Evolutionary conservation across 2,113 vertebrate genomes (phyloP), one percentile per base, ranked within the genome.

Genomic region (Rhagologus leucostigma): DNA sequence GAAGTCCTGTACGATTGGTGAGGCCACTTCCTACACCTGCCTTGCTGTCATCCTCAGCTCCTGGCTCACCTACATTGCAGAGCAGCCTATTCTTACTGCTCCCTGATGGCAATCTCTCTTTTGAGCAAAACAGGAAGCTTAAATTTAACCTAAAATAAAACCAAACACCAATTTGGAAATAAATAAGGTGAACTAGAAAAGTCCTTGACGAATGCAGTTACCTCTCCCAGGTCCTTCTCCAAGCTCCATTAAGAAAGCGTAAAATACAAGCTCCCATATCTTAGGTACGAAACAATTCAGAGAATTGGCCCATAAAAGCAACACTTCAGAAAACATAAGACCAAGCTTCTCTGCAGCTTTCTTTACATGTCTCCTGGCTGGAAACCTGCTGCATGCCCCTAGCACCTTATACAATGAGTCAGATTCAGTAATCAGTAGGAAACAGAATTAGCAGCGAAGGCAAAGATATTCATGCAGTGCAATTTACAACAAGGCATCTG

Each of bases 401-500:
- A 78, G 47, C 46, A 89, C 44, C 65, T 86, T 52, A 42, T 46
- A 77, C 24, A 70, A 47, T 44, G 76, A 96, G 84, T 62, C 63
- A 80, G 55, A 63, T 50, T 82, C 82, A 50, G 70, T 84, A 74
- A 94, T 93, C 89, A 90, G 71, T 82, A 52, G 89, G 59, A 92
- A 83, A 57, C 63, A 67, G 85, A 95, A 94, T 87, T 83, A 73
- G 56, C 49, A 87, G 67, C 26, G 39, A 95, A 96, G 84, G 82
- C 67, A 89, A 52, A 87, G 80, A 80, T 84, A 95, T 46, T 95
- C 63, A 69, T 37, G 65, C 65, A 84, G 74, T 63, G 77, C 83
- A 84, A 84, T 89, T 96, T 93, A 96, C 80, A 73, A 91, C 78
- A 77, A 93, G 87, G 87, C 88, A 79, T 90, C 95, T 95, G 94